phyloP scores from a whole-genome alignment of 2,888 invertebrate species.

The Spatulosminthurus flaviceps region DNA sequence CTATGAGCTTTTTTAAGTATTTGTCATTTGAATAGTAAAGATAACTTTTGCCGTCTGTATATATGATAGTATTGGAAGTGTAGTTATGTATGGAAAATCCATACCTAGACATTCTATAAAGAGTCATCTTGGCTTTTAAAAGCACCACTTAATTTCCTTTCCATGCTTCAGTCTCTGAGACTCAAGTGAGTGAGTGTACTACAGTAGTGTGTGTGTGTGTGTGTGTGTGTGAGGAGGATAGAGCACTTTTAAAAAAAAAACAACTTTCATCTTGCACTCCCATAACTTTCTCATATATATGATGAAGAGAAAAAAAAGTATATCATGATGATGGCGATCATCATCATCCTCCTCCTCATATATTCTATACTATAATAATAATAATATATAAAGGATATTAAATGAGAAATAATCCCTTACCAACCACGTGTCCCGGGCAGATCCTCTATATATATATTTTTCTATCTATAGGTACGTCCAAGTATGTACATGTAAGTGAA shows the following conservation, averaged over 20 bases:
- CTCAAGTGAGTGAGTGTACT: constrained; percentile 12
- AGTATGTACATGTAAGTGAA: too few species aligned
- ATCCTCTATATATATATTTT: neutral
- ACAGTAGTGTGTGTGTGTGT: too few species aligned
- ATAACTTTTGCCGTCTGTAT: too few species aligned
- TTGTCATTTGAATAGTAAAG: neutral
- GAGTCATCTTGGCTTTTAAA: constrained; percentile 7
- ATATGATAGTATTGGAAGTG: too few species aligned
- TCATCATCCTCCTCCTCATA: neutral
- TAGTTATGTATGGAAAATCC: too few species aligned
- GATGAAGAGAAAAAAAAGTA: too few species aligned
- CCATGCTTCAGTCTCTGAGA: neutral
- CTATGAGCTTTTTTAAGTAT: neutral
- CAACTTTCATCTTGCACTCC: constrained; percentile 13
- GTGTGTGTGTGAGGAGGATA: too few species aligned
- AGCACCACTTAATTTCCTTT: constrained; percentile 8
- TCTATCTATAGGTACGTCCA: too few species aligned
- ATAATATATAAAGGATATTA: too few species aligned
- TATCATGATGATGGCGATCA: constrained; percentile 4
- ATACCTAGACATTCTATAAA: constrained; percentile 1
- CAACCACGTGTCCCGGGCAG: constrained; percentile 10
- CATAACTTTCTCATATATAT: constrained; percentile 4
- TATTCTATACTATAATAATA: too few species aligned
- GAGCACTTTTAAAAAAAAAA: constrained; percentile 3
- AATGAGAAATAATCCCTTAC: neutral